These are phyloP conservation scores for Sarcophaga variegata DNA, from an alignment of 2,888 invertebrate species.

Conservation along the genomic window DNA sequence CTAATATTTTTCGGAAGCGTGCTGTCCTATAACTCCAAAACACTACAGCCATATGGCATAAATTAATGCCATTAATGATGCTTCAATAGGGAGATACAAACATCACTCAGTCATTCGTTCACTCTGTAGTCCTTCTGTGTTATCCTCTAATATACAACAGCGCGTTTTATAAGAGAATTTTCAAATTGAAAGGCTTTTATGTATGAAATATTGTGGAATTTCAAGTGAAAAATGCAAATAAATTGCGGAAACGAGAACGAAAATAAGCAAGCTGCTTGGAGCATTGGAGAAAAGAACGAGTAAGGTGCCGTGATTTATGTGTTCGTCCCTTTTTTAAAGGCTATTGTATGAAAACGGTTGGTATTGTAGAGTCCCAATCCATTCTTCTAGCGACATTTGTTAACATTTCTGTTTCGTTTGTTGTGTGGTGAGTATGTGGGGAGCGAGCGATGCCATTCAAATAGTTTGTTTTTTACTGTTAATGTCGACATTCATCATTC, in stretches of 20 bases:
- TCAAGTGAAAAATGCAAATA: constrained; percentile 34
- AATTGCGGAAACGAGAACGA: background rate
- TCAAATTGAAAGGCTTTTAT: background rate
- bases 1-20: background rate
- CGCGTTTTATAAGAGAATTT: background rate
- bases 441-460: constrained; percentile 29
- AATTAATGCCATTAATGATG: background rate
- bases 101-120: background rate
- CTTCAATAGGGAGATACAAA: background rate
- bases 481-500: constrained; percentile 58
- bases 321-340: background rate
- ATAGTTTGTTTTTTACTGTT: constrained; percentile 48
- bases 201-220: background rate
- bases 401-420: constrained; percentile 10
- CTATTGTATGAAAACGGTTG: constrained; percentile 11
- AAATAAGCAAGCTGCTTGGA: no score
- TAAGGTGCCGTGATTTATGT: constrained; percentile 34
- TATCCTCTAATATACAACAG: background rate
- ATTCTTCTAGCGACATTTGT: background rate
- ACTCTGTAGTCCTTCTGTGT: background rate
- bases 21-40: background rate
- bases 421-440: background rate
- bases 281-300: background rate
- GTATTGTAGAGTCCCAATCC: constrained; percentile 6
- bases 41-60: background rate